These are phyloP conservation scores for Sphenodon punctatus DNA, from an alignment of 2,797 vertebrate species.

Conservation along the genomic window DNA sequence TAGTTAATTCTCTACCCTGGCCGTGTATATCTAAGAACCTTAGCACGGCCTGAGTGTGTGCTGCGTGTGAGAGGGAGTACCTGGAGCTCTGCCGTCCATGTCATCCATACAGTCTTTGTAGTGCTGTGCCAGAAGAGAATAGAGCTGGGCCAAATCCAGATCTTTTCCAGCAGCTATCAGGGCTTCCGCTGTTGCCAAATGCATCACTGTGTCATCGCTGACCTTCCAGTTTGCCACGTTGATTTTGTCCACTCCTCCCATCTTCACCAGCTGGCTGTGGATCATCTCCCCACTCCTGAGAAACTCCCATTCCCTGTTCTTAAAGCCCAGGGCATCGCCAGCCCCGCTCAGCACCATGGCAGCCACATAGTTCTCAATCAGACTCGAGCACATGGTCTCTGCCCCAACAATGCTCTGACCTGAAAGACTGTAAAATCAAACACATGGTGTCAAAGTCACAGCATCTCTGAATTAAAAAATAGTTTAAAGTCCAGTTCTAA, in stretches of 20 bases:
- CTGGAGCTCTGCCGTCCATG: constrained; percentile 80
- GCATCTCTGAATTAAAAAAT: neutral
- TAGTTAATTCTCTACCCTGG: too few relatives aligned
- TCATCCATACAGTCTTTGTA: constrained; percentile 82
- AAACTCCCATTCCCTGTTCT: constrained; percentile 78
- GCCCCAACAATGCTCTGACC: neutral
- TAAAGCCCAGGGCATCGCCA: constrained; percentile 78
- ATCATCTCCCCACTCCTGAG: constrained; percentile 63
- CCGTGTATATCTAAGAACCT: too few relatives aligned
- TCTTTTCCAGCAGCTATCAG: constrained; percentile 63
- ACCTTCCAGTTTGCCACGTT: constrained; percentile 71
- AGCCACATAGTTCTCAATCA: constrained; percentile 75
- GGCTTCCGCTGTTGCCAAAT: constrained; percentile 82
- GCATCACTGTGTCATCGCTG: constrained; percentile 85
- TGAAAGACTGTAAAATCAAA: neutral
- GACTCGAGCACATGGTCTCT: constrained; percentile 10
- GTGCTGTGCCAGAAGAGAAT: constrained; percentile 72
- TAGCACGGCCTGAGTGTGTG: too few relatives aligned
- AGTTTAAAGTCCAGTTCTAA: neutral
- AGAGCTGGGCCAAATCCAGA: constrained; percentile 48
- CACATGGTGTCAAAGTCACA: neutral
- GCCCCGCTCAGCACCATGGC: constrained; percentile 79
- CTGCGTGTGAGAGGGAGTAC: too few relatives aligned
- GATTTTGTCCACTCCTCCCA: constrained; percentile 75
- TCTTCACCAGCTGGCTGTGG: constrained; percentile 71